These are phyloP conservation scores for Phrynocephalus forsythii DNA, from an alignment of 2,797 vertebrate genomes.

Conservation along the genomic window DNA sequence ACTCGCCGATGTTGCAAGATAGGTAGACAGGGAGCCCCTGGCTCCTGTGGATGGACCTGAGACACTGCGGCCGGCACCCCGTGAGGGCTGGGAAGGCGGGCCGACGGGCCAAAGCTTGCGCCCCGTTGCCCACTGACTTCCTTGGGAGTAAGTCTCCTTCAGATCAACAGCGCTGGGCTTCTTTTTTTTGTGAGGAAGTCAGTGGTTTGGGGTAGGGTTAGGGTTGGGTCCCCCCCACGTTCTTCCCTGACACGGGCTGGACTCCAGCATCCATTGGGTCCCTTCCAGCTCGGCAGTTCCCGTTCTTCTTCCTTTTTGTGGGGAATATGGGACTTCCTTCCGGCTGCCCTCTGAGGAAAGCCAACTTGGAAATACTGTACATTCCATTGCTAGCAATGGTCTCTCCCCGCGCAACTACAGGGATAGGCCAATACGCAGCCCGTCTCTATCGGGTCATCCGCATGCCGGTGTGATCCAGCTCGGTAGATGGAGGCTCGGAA, in stretches of 20 bases:
- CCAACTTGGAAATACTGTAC: neutral
- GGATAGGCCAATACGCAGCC: neutral
- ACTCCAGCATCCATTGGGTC: too few relatives aligned
- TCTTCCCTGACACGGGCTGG: too few relatives aligned
- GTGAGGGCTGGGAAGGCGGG: neutral
- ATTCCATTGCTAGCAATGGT: neutral
- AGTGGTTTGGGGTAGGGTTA: too few relatives aligned
- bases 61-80: too few relatives aligned
- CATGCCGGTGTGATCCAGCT: neutral
- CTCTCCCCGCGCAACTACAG: too few relatives aligned
- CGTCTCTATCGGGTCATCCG: neutral
- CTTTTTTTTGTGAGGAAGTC: neutral
- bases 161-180: neutral
- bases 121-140: neutral
- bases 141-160: neutral
- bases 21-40: neutral
- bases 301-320: too few relatives aligned
- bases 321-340: too few relatives aligned
- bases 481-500: neutral
- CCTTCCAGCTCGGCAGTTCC: too few relatives aligned
- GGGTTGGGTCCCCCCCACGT: too few relatives aligned
- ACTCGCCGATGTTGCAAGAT: neutral
- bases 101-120: too few relatives aligned
- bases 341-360: neutral
- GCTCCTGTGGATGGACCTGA: too few relatives aligned